Evolutionary conservation across 2,888 invertebrate genomes (phyloP), one percentile per base, ranked within the genome.

Genomic region (Lasius fuliginosus): DNA sequence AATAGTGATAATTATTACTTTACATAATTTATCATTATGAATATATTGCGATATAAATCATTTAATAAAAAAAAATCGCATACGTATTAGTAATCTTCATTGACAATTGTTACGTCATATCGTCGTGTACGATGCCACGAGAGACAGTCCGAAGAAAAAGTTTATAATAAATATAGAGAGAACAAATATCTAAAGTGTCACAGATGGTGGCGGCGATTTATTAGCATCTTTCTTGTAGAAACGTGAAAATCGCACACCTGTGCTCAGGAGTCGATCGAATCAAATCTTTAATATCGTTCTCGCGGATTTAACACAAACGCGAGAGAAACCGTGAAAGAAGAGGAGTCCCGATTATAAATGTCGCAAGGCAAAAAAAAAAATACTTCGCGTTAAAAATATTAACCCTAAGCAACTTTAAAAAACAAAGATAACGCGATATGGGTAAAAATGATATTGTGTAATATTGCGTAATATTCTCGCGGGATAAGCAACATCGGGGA

Each of bases 181-280:
- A 56, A 68, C 1, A 56, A 40, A 23, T 40, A 27, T 64, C 9
- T 75, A 74, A 76, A 27, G 36, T 65, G 53, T 53, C n/a, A 49
- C 33, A 23, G 8, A 12, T 15, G 33, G 18, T 40, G n/a, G 18
- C 1, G 12, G 53, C 40, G 15, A 36, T 36, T 53, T 18, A 27
- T 76, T 67, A 76, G 18, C 53, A 18, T 40, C 36, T 46, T 56
- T n/a, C 53, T 40, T 56, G n/a, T n/a, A 76, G 49, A 56, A 23
- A 73, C 15, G 49, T 56, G 56, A 9, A 36, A 23, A 68, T 56
- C 53, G 53, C 4, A 68, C 27, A 68, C 40, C 40, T 40, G 53
- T 36, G 27, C n/a, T 56, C 40, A 27, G 27, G 1, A 36, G 36
- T n/a, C 65, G 33, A 65, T 68, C 30, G n/a, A 68, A 12, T 53